A percentile compares a stretch with the other conserved stretches of the same genome.
These are phyloP conservation scores for Pristionchus arcanus DNA, from an alignment of 2,888 invertebrate species.

Conservation along the genomic window DNA sequence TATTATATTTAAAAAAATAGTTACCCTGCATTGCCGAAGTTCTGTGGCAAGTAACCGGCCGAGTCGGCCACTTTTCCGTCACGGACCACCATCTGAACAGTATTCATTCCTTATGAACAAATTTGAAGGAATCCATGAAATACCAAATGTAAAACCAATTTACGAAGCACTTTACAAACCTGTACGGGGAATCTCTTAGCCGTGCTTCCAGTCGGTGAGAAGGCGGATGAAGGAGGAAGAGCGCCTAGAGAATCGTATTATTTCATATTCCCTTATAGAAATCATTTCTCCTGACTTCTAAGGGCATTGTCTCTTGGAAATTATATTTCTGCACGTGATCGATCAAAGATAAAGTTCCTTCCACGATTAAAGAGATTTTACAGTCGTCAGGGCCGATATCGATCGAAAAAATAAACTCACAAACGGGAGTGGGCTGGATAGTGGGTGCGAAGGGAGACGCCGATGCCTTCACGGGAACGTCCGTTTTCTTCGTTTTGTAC, in stretches of 20 bases:
- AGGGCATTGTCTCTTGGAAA: too few relatives aligned
- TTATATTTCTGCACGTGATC: not conserved
- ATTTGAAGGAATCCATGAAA: too few relatives aligned
- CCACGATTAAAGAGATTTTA: too few relatives aligned
- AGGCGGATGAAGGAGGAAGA: not conserved
- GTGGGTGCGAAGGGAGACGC: not conserved
- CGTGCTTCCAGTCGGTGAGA: not conserved
- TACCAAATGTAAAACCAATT: too few relatives aligned
- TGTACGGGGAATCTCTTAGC: conserved; percentile 20
- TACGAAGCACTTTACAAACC: not conserved
- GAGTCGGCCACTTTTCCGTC: not conserved
- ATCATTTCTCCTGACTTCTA: too few relatives aligned
- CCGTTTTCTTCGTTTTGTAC: conserved; percentile 77
- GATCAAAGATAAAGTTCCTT: too few relatives aligned
- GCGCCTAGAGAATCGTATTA: not conserved
- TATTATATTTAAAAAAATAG: too few relatives aligned
- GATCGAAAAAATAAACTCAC: not conserved
- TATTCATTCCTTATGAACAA: too few relatives aligned
- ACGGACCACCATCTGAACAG: conserved; percentile 33
- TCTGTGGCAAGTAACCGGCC: not conserved
- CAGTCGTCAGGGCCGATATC: too few relatives aligned
- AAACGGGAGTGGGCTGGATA: not conserved
- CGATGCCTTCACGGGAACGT: not conserved
- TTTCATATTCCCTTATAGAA: not conserved
- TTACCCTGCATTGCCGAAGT: conserved; percentile 25